Evolutionary conservation across 2,888 invertebrate genomes (phyloP), one percentile per base, ranked within the genome.

Genomic region (Oasisia sp.): DNA sequence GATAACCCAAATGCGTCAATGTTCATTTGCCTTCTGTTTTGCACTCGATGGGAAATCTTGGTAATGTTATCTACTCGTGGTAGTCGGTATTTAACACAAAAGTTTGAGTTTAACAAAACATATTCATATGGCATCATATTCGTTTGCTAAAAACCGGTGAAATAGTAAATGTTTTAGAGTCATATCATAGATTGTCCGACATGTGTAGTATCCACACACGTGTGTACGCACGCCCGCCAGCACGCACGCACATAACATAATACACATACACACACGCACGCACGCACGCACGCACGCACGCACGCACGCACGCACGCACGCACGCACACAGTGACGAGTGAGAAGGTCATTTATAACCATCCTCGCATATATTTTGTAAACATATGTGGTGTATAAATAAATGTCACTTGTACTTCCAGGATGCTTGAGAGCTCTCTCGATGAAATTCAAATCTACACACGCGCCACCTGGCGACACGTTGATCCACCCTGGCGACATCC

Each of bases 401-500:
- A 56, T 56, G 4, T 56, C 56, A 56, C 56, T 11, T 56, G 56
- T 74, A 19, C 74, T 74, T 2, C 74, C 94, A 96, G 96, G 96
- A 90, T 96, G 96, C 93, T 93, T 96, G 50, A 94, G 96, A 93
- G 95, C 95, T 50, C 94, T 96, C 93, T 96, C 96, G 50, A 94
- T 95, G 94, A 96, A 96, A 94, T 96, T 96, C 93, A 96, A 95
- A 93, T 95, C 96, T 14, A 96, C 96, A 14, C 96, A 96, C 94
- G 96, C 96, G 92, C 96, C 96, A 0, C 96, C 96, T 45, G 96
- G 96, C 0, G 96, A 96, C 94, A 96, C 96, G 0, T 93, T 96
- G 56, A 95, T 96, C 92, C 96, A 96, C 93, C 96, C 96, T 56
- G 96, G 96, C 5, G 96, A 96, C 93, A 95, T 96, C 91, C 94